Conservation (phyloP, 2,113 vertebrate genomes). For the Cranoglanis bouderius region DNA sequence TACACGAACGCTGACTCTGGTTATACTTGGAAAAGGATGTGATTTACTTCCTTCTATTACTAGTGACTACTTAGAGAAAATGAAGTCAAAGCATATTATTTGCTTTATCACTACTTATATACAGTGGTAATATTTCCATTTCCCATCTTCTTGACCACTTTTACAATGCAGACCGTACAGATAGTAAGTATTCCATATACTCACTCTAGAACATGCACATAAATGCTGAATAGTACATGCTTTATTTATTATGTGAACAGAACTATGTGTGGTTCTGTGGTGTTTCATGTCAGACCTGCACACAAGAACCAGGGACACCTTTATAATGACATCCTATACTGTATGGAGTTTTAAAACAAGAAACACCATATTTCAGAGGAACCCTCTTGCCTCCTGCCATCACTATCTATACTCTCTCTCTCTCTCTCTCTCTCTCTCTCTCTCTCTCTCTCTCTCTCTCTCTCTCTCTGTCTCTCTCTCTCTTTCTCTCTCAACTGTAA, state of each 20-base stretch:
- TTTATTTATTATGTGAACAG: background rate
- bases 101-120: background rate
- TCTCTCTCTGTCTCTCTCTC: conserved; percentile 2
- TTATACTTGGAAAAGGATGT: background rate
- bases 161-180: background rate
- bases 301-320: background rate
- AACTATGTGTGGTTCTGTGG: background rate
- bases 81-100: background rate
- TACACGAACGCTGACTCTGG: background rate
- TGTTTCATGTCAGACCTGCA: background rate
- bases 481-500: conserved; percentile 23
- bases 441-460: too few species aligned
- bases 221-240: background rate
- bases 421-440: background rate
- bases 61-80: background rate
- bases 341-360: background rate
- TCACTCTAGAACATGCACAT: background rate
- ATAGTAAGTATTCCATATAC: background rate
- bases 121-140: background rate
- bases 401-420: background rate
- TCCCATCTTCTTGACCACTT: background rate
- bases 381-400: background rate
- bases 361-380: conserved; percentile 2
- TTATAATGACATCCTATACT: background rate
- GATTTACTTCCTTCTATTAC: background rate